Evolutionary conservation across 2,113 vertebrate genomes (phyloP), one percentile per base, ranked within the genome.

Genomic region (Regulus satrapa): DNA sequence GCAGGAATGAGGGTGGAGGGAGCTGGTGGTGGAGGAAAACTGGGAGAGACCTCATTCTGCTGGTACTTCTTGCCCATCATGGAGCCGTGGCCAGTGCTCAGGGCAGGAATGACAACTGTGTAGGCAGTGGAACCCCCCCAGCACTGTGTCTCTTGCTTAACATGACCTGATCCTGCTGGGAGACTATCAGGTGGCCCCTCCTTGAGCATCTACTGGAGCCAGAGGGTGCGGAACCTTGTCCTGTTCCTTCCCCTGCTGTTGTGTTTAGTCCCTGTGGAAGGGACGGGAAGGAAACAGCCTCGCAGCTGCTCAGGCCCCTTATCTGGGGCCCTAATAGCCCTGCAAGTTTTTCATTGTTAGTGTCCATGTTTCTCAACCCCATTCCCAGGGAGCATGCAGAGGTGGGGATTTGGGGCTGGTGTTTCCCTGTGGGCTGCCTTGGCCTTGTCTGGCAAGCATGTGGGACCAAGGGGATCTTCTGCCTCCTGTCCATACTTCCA

Each of bases 221-320:
- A 1, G 63, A 5, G 4, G 62, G 58, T 2, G 6, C 45, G 18
- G 73, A 40, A 62, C 75, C n/a, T 43, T 43, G 75, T 72, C 74
- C 54, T 36, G 32, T 91, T 92, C 75, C 63, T 93, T 94, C 79
- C 83, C 36, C n/a, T 17, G 38, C 85, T 69, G 83, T 83, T 68
- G 58, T 94, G 88, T 90, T 94, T 86, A 74, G 59, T 96, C 91
- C 91, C 88, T 55, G 68, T 63, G 91, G 94, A 94, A 94, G 72
- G 72, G 85, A 79, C 61, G n/a, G 92, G 96, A 97, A 97, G 95
- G 95, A 97, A 97, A 54, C 74, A 16, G 92, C 82, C 85, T 89
- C 23, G 0, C 21, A 28, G 71, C 94, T 93, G 85, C 88, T 90
- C 61, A 31, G 45, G 78, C 63, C 46, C 61, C 95, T 95, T 95